Evolutionary conservation across 2,113 vertebrate species (phyloP).

Genomic region (Antigone vipio): DNA sequence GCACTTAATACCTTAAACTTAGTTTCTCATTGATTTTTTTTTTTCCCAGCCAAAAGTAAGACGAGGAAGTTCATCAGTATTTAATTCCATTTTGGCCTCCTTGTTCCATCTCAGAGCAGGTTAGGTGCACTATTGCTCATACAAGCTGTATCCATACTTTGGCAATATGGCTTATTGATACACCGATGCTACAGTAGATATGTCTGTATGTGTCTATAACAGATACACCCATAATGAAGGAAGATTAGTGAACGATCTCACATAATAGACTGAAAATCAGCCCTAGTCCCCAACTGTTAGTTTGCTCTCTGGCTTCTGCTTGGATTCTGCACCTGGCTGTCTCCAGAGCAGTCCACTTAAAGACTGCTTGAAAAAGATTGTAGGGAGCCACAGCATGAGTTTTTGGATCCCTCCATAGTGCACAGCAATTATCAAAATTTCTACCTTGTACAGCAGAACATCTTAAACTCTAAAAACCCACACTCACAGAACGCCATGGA

Average conservation of each 20-base stretch:
- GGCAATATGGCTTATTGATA: accelerated
- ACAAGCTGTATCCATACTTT: not conserved
- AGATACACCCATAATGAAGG: not conserved
- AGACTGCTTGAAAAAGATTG: not conserved
- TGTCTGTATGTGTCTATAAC: not conserved
- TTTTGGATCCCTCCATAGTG: not conserved
- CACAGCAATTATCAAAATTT: not conserved
- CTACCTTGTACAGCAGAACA: not conserved
- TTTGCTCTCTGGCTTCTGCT: not conserved
- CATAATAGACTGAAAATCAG: not conserved
- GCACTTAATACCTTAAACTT: not conserved
- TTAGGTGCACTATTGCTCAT: not conserved
- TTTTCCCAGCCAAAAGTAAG: not conserved
- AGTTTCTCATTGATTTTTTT: not conserved
- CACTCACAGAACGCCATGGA: not conserved
- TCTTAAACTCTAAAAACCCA: not conserved
- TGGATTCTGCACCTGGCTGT: not conserved
- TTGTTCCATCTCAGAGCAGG: not conserved
- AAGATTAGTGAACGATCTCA: not conserved
- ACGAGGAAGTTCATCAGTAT: not conserved
- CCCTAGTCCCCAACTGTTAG: not conserved
- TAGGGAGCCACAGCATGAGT: not conserved
- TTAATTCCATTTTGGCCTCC: not conserved
- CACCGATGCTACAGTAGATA: not conserved
- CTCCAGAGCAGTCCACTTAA: not conserved